Conservation (phyloP, 1,140 invertebrate genomes). For the Hyles vespertilio region DNA sequence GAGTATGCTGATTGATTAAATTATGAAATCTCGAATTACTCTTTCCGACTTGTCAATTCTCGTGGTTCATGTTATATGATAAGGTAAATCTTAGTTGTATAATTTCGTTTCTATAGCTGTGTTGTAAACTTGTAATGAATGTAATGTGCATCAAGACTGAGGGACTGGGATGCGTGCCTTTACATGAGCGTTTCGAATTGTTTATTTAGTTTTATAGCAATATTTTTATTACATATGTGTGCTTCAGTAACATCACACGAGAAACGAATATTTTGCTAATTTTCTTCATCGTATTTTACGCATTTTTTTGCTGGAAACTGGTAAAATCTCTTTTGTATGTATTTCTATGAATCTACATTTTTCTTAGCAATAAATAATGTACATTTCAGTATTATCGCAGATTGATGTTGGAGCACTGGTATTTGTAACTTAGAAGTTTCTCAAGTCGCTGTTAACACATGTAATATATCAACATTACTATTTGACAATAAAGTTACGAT, state of each 20-base stretch:
- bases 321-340: no score
- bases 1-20: no score
- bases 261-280: not conserved
- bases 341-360: no score
- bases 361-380: no score
- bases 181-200: constrained; percentile 45
- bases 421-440: constrained; percentile 48
- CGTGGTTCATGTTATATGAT: no score
- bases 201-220: constrained; percentile 62
- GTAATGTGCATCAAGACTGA: constrained; percentile 29
- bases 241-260: constrained; percentile 43
- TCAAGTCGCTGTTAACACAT: constrained; percentile 42
- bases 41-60: no score
- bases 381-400: constrained; percentile 37
- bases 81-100: not conserved
- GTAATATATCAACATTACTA: constrained; percentile 36
- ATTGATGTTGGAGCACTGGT: constrained; percentile 52
- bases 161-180: constrained; percentile 32
- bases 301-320: no score
- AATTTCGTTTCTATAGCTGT: not conserved
- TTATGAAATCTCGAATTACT: no score
- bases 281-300: no score
- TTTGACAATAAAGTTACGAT: constrained; percentile 66
- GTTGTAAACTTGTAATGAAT: not conserved
- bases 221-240: constrained; percentile 50